Percentiles rank a stretch among this genome's conserved stretches.
These are phyloP conservation scores for Hypanus sabinus DNA, from an alignment of 2,113 vertebrate genomes.

Conservation along the genomic window DNA sequence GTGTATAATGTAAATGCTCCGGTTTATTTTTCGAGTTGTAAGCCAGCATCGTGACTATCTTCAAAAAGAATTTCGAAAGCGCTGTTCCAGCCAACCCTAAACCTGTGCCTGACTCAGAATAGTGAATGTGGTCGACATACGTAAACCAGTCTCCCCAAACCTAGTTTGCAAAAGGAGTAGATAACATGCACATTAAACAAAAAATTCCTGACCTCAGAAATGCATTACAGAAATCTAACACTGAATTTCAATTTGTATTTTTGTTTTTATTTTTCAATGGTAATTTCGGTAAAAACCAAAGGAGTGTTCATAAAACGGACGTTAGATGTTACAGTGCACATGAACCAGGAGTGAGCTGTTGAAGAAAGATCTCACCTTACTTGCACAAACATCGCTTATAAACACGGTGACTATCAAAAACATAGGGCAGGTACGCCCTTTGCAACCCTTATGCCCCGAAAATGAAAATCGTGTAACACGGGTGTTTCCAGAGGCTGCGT, in stretches of 20 bases:
- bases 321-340: background rate
- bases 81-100: background rate
- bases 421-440: background rate
- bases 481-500: background rate
- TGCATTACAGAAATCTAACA: background rate
- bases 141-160: background rate
- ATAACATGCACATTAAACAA: background rate
- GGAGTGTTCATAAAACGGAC: background rate
- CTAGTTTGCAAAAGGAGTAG: background rate
- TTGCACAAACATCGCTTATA: background rate
- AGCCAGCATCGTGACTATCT: background rate
- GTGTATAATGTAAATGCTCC: background rate
- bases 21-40: conserved; percentile 19
- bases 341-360: background rate
- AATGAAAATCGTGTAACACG: background rate
- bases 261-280: background rate
- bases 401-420: background rate
- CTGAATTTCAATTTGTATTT: background rate
- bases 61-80: background rate
- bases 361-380: background rate
- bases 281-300: background rate
- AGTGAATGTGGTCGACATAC: background rate
- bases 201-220: background rate
- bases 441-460: background rate
- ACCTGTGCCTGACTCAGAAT: background rate